Evolutionary conservation across 2,888 invertebrate species (phyloP).

Genomic region (Agonum fuliginosum): DNA sequence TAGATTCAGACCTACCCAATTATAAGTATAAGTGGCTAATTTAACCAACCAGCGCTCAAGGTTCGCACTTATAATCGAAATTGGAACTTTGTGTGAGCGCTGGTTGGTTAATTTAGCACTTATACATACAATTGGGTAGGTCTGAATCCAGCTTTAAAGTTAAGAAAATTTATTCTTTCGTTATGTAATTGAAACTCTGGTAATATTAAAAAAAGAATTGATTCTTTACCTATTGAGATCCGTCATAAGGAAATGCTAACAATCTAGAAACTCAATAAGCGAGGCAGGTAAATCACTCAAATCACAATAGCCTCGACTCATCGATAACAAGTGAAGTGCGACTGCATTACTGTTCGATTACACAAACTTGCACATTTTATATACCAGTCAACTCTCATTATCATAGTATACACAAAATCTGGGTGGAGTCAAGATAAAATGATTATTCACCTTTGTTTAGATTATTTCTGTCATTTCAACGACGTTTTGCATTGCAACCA

Average conservation of each 20-base stretch:
- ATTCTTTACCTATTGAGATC: not conserved
- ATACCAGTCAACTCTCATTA: slow-evolving; percentile 18
- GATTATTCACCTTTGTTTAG: slow-evolving; percentile 38
- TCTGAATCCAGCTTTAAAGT: too few relatives aligned
- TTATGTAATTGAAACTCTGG: too few relatives aligned
- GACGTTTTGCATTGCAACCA: slow-evolving; percentile 3
- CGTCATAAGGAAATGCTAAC: not conserved
- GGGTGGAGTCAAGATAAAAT: slow-evolving; percentile 13
- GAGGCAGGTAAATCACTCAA: slow-evolving; percentile 3
- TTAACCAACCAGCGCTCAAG: too few relatives aligned
- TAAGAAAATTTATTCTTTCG: too few relatives aligned
- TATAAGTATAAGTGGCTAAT: too few relatives aligned
- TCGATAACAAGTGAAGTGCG: slow-evolving; percentile 22
- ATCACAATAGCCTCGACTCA: slow-evolving; percentile 5
- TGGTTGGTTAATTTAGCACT: too few relatives aligned
- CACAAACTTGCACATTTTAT: not conserved
- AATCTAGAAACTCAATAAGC: not conserved
- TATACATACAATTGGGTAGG: too few relatives aligned
- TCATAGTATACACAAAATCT: slow-evolving; percentile 31
- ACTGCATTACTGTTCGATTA: not conserved
- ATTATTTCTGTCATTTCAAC: slow-evolving; percentile 25
- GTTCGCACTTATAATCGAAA: too few relatives aligned
- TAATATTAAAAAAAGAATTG: too few relatives aligned
- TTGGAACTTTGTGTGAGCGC: too few relatives aligned
- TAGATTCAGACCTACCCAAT: too few relatives aligned